These are phyloP conservation scores for Heterohyrax brucei DNA, from an alignment of 2,797 vertebrate species.

Conservation along the genomic window DNA sequence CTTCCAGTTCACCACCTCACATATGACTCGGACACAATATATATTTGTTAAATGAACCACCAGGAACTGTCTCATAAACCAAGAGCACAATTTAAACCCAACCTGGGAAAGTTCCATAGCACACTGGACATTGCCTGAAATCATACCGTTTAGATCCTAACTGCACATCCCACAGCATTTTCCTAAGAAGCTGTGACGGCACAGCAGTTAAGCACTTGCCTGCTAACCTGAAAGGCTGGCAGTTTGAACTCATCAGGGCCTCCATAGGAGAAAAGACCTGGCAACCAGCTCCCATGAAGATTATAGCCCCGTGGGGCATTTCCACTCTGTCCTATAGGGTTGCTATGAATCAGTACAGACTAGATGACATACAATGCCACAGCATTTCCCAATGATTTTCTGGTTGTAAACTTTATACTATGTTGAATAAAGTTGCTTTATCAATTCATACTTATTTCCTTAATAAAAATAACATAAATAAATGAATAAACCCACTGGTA, in stretches of 20 bases:
- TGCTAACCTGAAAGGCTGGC: no score
- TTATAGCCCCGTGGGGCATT: no score
- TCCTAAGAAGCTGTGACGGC: no score
- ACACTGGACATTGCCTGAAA: background rate
- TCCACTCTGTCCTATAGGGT: no score
- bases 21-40: background rate
- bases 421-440: background rate
- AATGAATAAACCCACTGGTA: no score
- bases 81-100: background rate
- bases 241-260: no score
- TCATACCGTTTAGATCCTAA: background rate
- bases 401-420: background rate
- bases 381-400: background rate
- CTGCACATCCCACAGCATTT: fast-evolving
- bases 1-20: background rate
- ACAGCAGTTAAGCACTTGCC: no score
- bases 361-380: no score
- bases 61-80: background rate
- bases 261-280: no score
- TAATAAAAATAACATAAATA: no score
- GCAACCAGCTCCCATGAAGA: no score
- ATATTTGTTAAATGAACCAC: background rate
- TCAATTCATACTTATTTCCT: background rate
- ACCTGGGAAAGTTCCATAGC: background rate
- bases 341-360: no score